A percentile compares a stretch with the other conserved stretches of the same genome.
Evolutionary conservation across 2,113 vertebrate genomes (phyloP).

Genomic region (Hemiscyllium ocellatum): DNA sequence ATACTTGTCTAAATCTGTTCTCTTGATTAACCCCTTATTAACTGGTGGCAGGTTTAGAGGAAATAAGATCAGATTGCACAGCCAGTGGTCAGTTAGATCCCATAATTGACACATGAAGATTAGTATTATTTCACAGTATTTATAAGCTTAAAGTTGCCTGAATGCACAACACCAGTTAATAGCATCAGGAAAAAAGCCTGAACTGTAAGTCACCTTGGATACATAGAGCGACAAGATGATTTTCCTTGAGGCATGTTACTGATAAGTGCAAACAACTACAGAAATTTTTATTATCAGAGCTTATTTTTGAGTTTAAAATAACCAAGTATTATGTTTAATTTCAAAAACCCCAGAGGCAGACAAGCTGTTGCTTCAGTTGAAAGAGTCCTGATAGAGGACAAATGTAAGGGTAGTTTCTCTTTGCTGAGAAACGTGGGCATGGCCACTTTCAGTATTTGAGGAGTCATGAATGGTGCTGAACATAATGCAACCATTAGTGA

Average conservation of each 20-base stretch:
- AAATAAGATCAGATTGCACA: neutral
- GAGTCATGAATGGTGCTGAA: too few species aligned
- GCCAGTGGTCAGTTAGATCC: neutral
- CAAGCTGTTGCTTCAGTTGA: too few species aligned
- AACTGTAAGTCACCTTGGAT: neutral
- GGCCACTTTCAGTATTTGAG: too few species aligned
- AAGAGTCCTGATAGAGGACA: too few species aligned
- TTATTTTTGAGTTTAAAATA: too few species aligned
- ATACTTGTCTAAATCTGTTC: neutral
- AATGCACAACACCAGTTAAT: neutral
- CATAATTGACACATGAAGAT: neutral
- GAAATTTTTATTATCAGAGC: neutral
- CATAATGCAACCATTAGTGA: too few species aligned
- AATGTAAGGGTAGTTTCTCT: too few species aligned
- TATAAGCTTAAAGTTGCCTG: neutral
- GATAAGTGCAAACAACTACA: neutral
- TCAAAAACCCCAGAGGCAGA: too few species aligned
- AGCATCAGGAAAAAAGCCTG: neutral
- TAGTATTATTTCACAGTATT: neutral
- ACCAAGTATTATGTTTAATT: too few species aligned
- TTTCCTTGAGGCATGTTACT: neutral
- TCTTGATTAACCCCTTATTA: neutral
- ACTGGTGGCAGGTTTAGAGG: too few species aligned
- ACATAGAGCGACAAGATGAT: too few species aligned
- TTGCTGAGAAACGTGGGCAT: too few species aligned